phyloP scores from a whole-genome alignment of 1,140 invertebrate genomes.

The Drosophila arawakana region DNA sequence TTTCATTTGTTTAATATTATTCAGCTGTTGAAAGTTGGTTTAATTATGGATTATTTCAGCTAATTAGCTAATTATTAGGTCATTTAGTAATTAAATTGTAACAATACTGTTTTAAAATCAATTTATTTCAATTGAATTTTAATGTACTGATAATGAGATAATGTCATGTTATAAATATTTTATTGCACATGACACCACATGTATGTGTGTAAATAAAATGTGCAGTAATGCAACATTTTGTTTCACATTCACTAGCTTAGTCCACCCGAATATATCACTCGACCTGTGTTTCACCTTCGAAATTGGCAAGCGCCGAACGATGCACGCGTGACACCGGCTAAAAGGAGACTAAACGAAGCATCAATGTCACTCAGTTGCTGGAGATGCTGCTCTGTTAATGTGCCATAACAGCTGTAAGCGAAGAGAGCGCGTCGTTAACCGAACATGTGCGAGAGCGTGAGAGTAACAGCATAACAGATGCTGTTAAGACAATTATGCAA shows the following conservation, averaged over 20 bases:
- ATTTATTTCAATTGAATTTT: too few species aligned
- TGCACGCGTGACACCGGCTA: slow-evolving; percentile 68
- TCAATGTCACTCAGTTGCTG: slow-evolving; percentile 16
- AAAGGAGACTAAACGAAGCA: slow-evolving; percentile 67
- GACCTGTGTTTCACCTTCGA: slow-evolving; percentile 5
- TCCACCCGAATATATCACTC: slow-evolving; percentile 13
- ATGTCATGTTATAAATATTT: neutral
- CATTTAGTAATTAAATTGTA: too few species aligned
- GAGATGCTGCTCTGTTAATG: slow-evolving; percentile 43
- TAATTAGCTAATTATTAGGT: too few species aligned
- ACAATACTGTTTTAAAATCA: too few species aligned
- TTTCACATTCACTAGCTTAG: slow-evolving; percentile 18
- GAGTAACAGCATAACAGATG: neutral
- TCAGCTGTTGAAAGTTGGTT: too few species aligned
- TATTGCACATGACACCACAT: neutral
- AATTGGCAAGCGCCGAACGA: slow-evolving; percentile 44
- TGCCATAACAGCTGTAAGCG: slow-evolving; percentile 4
- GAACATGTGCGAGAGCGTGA: neutral
- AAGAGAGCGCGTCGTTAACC: neutral
- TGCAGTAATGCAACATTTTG: neutral
- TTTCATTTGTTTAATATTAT: too few species aligned
- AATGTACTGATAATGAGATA: neutral
- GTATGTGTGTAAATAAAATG: neutral
- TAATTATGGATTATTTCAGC: too few species aligned
- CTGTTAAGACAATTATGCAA: neutral